A percentile compares a stretch with the other conserved stretches of the same genome.
Evolutionary conservation across 2,797 vertebrate genomes (phyloP).

Genomic region (Pteronotus mesoamericanus): DNA sequence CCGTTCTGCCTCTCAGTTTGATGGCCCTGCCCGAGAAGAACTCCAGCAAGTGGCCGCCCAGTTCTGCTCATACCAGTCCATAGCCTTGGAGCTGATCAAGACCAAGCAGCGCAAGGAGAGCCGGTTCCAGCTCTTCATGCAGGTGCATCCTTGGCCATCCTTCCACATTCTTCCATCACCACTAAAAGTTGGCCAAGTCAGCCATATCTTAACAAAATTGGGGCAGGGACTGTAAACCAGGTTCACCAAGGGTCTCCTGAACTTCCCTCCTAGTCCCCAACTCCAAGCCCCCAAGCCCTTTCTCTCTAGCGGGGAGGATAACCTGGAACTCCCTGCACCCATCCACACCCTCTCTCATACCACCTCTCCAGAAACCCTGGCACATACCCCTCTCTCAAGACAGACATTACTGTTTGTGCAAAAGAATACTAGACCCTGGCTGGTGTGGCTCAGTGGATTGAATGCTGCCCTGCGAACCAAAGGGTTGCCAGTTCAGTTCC

Average conservation of each 20-base stretch:
- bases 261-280: not conserved
- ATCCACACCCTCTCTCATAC: not conserved
- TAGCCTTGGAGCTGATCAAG: conserved; percentile 93
- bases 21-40: conserved; percentile 88
- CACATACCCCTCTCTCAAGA: fast-evolving
- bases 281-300: not conserved
- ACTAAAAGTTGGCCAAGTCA: not conserved
- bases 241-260: not conserved
- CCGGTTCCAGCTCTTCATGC: conserved; percentile 92
- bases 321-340: not conserved
- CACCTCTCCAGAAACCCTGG: not conserved
- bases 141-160: conserved; percentile 78
- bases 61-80: conserved; percentile 91
- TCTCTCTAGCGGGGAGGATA: not conserved
- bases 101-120: conserved; percentile 93
- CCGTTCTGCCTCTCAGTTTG: conserved; percentile 83
- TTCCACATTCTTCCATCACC: not conserved
- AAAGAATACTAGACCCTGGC: not conserved
- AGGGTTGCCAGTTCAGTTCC: no score
- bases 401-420: not conserved
- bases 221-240: not conserved
- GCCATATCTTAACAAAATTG: not conserved
- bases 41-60: conserved; percentile 90
- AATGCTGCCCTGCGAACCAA: no score
- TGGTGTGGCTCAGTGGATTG: no score